Evolutionary conservation across 2,113 vertebrate genomes (phyloP).

Genomic region (Glaucomys volans): DNA sequence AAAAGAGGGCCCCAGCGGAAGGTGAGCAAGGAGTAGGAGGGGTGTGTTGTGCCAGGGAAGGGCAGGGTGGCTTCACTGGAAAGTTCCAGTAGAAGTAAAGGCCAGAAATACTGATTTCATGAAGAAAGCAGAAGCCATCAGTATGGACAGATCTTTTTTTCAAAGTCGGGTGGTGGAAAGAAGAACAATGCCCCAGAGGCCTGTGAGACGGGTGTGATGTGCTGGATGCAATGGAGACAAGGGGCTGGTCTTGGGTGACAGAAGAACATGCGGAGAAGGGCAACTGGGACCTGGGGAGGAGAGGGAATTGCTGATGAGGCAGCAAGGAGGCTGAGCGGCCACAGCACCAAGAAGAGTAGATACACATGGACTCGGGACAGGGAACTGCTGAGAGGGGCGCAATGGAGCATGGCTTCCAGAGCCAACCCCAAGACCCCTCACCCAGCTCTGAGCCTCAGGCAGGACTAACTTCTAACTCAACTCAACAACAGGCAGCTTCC

Average conservation of each 20-base stretch:
- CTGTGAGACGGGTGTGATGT: fast-evolving
- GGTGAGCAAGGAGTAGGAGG: background rate
- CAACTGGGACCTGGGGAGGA: too few relatives aligned
- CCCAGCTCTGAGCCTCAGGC: background rate
- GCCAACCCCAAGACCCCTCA: background rate
- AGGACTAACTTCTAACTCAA: background rate
- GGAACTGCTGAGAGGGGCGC: fast-evolving
- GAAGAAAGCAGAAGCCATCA: background rate
- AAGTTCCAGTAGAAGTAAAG: background rate
- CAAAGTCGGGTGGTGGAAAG: background rate
- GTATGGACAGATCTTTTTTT: background rate
- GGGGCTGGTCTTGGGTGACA: background rate
- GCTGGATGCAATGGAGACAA: too few relatives aligned
- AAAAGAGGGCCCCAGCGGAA: background rate
- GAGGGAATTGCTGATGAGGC: background rate
- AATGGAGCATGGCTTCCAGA: background rate
- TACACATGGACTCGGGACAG: background rate
- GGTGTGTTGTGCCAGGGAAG: background rate
- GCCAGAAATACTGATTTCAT: background rate
- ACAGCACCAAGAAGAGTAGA: background rate
- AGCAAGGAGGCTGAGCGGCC: too few relatives aligned
- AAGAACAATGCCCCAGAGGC: fast-evolving
- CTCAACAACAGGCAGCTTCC: background rate
- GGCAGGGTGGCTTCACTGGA: background rate
- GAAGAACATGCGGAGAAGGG: background rate